Evolutionary conservation across 2,797 vertebrate species (phyloP).

Genomic region (Lagocephalus sceleratus): DNA sequence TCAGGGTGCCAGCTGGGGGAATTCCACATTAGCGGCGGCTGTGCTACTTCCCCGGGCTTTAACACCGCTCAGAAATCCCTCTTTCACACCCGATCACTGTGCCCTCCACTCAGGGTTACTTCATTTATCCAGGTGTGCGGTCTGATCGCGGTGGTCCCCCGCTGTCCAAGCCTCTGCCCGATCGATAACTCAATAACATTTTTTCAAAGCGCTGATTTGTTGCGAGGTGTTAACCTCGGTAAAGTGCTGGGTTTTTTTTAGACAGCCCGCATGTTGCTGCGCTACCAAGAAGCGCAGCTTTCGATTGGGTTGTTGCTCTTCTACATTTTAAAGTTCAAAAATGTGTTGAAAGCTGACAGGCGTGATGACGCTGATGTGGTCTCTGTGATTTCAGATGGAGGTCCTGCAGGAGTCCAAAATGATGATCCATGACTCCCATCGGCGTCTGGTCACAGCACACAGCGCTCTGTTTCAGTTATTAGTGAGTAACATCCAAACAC

Average conservation of each 20-base stretch:
- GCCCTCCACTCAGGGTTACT: conserved; percentile 52
- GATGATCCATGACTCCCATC: conserved; percentile 95
- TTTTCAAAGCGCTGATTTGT: conserved; percentile 81
- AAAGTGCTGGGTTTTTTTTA: conserved; percentile 76
- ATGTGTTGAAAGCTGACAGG: conserved; percentile 4
- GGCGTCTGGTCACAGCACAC: conserved; percentile 84
- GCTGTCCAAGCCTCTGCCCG: conserved; percentile 77
- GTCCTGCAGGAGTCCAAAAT: conserved; percentile 91
- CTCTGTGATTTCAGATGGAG: conserved; percentile 80
- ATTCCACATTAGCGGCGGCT: conserved; percentile 60
- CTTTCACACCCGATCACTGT: conserved; percentile 60
- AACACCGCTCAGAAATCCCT: conserved; percentile 47
- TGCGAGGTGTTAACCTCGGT: conserved; percentile 84
- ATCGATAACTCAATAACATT: conserved; percentile 95
- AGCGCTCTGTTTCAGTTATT: conserved; percentile 84
- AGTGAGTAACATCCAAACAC: conserved; percentile 71
- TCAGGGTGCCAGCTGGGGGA: conserved; percentile 60
- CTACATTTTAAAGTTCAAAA: conserved; percentile 4
- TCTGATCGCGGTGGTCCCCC: conserved; percentile 70
- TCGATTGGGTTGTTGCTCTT: background rate
- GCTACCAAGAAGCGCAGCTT: conserved; percentile 5
- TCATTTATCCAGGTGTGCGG: conserved; percentile 61
- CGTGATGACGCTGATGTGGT: conserved; percentile 7
- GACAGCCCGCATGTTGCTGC: conserved; percentile 59
- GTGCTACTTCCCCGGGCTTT: conserved; percentile 47